These are phyloP conservation scores for Thamnophis elegans DNA, from an alignment of 2,797 vertebrate genomes.

Conservation along the genomic window DNA sequence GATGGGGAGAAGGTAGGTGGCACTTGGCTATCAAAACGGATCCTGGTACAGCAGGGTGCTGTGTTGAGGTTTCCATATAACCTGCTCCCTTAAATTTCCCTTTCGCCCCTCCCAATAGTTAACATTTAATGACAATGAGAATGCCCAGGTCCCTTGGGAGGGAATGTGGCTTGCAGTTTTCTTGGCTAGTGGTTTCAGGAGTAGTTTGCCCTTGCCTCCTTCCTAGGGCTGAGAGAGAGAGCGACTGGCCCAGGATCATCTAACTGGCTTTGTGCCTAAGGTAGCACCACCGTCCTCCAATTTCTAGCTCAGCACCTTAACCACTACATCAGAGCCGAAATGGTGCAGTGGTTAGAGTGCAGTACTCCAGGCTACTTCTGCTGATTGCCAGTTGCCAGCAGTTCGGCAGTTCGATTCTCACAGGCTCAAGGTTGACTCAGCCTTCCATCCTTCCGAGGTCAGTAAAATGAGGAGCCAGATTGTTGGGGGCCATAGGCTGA, in stretches of 20 bases:
- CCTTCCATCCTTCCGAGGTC: no score
- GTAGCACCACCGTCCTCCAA: background rate
- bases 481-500: no score
- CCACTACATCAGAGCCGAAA: background rate
- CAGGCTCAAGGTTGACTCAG: no score
- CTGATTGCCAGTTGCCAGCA: no score
- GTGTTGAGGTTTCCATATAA: background rate
- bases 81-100: background rate
- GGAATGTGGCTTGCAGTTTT: background rate
- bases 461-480: no score
- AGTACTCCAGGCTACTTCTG: no score
- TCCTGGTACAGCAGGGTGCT: background rate
- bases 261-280: background rate
- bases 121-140: background rate
- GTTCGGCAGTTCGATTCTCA: no score
- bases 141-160: background rate
- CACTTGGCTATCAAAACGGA: background rate
- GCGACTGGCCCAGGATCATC: background rate
- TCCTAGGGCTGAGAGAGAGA: background rate
- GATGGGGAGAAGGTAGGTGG: background rate
- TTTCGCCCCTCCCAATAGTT: background rate
- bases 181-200: background rate
- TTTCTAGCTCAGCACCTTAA: background rate
- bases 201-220: background rate
- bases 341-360: no score